Base-by-base conservation (phyloP, 2,888 invertebrate genomes). In the Eumacrocentrus americanus region DNA sequence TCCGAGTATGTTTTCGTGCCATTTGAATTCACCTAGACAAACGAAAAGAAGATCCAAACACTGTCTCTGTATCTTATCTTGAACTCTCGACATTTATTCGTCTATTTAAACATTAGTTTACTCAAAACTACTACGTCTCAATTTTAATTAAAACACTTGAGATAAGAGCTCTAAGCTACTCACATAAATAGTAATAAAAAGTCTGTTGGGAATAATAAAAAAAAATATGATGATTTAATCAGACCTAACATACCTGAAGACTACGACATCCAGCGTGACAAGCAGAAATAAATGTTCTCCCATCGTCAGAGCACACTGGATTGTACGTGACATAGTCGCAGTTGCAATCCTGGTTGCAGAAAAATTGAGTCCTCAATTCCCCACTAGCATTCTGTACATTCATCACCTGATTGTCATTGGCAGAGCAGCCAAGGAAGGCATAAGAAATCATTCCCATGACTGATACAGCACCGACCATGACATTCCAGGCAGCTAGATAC, bases 241-340 rank as follows among this genome's bases (percentile, higher is more conserved):
- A 4, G 1, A 12, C 2, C 20, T 18, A 55, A 68, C 70, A 23
- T 63, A 81, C 80, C 73, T 73, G 65, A 9, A 78, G 56, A 48
- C 79, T 78, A 51, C 80, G 84, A 74, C 91, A 92, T 3, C 92
- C 92, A 16, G 92, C 92, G 74, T 91, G 90, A 73, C 92, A 92
- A 3, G 92, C 89, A 0, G 91, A 91, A 68, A 91, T 91, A 73
- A 87, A 92, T 2, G 89, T 88, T 67, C 86, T 84, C 0, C 85
- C 85, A 63, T 86, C 85, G 63, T 85, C 83, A 3, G 87, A 86
- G 72, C 91, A 91, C 0, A 91, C 88, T 0, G 91, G 91, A 51
- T 89, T 88, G 73, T 89, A 91, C 64, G 88, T 87, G 18, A 88
- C 88, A 70, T 87, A 88, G 68, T 88, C 87, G 76, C 91, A 91